Evolutionary conservation across 64 coral and sea anemone genomes (phyloP), one percentile per base, ranked within the genome.

Genomic region (Cladopsammia gracilis): DNA sequence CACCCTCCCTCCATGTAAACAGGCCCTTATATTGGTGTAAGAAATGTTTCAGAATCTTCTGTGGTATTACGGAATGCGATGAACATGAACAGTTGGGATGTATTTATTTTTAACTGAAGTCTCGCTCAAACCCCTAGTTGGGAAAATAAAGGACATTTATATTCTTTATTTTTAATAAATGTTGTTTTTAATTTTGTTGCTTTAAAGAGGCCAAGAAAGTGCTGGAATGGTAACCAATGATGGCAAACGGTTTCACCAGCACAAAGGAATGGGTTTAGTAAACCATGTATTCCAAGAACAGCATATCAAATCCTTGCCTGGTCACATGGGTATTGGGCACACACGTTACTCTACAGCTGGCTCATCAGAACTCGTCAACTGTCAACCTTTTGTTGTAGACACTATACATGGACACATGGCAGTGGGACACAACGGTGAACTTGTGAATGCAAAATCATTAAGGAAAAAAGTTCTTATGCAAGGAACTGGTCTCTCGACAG

Each of bases 381-480:
- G 97, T 62, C 97, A 98, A 49, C 97, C 97, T 11, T 98, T 98
- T 93, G 97, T 98, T 14, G 97, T 98, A 9, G 97, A 98, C 65
- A 98, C 97, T 14, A 87, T 96, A 12, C 88, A 95, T 77, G 92
- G 94, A 8, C 91, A 93, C 59, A 98, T 98, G 73, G 97, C 97
- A 4, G 97, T 98, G 0, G 97, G 94, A 64, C 97, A 98, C 53
- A 98, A 98, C 88, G 97, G 97, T 44, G 97, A 98, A 58, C 82
- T 98, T 24, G 90, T 96, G 3, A 98, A 98, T 93, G 97, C 97
- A 14, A 98, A 93, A 65, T 93, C 97, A 16, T 67, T 98, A 53
- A 80, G 97, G 64, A 83, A 87, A 52, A 90, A 94, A 76, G 75
- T 98, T 43, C 82, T 98, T 16, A n/a, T 34, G 14, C 87, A 96